Base-by-base conservation (phyloP, 1,140 invertebrate species). In the Aphidius gifuensis region DNA sequence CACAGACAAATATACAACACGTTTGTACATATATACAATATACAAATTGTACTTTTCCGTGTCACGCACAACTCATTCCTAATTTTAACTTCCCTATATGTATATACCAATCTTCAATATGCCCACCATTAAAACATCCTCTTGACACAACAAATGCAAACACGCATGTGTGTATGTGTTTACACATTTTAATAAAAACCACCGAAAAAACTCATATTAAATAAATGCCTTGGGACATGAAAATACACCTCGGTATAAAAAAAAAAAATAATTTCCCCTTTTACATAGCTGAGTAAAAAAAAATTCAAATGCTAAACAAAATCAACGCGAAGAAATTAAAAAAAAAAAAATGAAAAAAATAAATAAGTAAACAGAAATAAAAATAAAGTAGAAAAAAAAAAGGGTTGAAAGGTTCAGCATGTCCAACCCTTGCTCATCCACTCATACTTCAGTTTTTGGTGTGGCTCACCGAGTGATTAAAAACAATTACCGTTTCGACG, bases 401-500 rank as follows among this genome's bases (percentile, higher is more conserved):
- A 42, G 32, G 11, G 38, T n/a, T 42, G 9, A 55, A 57, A 9
- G 42, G n/a, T 57, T 32, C 46, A 45, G 55, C 55, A 9, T 55
- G 60, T 48, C 45, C 43, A 46, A 6, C 45, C 9, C 45, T 44
- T 55, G 49, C 60, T 45, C 43, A 56, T 56, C 9, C 16, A 32
- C 50, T 38, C 42, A 46, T 44, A 21, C 43, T 43, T 9, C 9
- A 39, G 48, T 51, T 53, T 48, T 58, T 62, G 16, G 40, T 45
- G 64, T 64, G 57, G 48, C 23, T 63, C 69, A 59, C 49, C 62
- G 54, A 71, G 74, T 72, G 72, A 75, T 75, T 75, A 75, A 74
- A 75, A 75, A 74, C 71, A 75, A 75, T 75, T 75, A 75, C 71
- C 64, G 71, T 72, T 75, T 72, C 69, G 61, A 65, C 68, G 65